phyloP scores from a whole-genome alignment of 2,113 vertebrate species.

The Hepsetus odoe region DNA sequence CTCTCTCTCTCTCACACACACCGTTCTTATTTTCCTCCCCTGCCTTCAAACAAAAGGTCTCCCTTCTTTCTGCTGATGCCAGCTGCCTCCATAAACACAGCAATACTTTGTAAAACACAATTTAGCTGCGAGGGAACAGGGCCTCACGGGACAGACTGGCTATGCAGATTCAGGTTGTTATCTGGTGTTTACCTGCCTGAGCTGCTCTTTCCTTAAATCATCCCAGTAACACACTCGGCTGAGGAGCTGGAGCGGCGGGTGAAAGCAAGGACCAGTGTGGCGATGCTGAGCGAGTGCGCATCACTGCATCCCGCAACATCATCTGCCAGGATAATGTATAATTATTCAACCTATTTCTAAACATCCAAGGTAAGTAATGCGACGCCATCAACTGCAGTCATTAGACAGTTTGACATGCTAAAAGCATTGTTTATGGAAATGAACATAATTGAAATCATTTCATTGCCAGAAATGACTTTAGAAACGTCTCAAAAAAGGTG shows the following conservation, averaged over 20 bases:
- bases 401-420: too few species aligned
- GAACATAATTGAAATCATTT: too few species aligned
- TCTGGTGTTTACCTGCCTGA: constrained; percentile 71
- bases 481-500: too few species aligned
- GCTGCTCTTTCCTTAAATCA: constrained; percentile 65
- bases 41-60: constrained; percentile 28
- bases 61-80: constrained; percentile 64
- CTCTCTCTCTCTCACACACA: constrained; percentile 36
- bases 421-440: too few species aligned
- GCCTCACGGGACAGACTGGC: constrained; percentile 64
- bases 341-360: too few species aligned
- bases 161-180: constrained; percentile 65
- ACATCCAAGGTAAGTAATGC: too few species aligned
- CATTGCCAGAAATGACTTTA: too few species aligned
- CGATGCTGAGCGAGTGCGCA: too few species aligned
- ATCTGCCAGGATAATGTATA: too few species aligned
- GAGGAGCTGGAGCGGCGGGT: not conserved
- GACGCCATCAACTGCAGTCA: too few species aligned
- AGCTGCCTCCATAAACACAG: constrained; percentile 70
- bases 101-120: constrained; percentile 75
- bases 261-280: too few species aligned
- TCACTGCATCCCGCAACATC: too few species aligned
- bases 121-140: constrained; percentile 66
- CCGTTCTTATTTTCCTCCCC: not conserved
- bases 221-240: constrained; percentile 61